phyloP scores from a whole-genome alignment of 2,797 vertebrate species.

The Pogoniulus pusillus region DNA sequence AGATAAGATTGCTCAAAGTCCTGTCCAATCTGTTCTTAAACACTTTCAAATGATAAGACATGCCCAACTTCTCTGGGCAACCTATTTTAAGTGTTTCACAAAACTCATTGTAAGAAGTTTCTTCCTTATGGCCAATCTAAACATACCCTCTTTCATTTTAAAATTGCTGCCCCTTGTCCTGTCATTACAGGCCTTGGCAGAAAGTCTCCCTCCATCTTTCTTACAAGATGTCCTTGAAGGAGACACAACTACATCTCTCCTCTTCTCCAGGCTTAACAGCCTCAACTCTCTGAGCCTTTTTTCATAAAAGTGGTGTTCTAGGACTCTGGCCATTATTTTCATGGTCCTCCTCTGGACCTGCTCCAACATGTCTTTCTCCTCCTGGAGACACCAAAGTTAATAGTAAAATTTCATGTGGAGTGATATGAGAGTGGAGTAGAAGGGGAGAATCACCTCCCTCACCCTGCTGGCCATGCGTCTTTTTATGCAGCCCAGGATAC shows the following conservation, averaged over 20 bases:
- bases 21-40: not conserved
- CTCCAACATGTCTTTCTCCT: rapidly evolving
- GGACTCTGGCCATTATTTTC: not conserved
- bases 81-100: not conserved
- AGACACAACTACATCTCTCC: rapidly evolving
- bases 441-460: not conserved
- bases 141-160: not conserved
- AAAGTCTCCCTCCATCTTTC: not conserved
- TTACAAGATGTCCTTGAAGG: not conserved
- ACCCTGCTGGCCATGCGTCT: rapidly evolving
- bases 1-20: not conserved
- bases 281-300: not conserved
- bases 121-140: not conserved
- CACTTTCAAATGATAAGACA: not conserved
- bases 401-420: not conserved
- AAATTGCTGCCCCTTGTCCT: not conserved
- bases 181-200: not conserved
- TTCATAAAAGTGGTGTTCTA: not conserved
- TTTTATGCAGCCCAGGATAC: not conserved
- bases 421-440: not conserved
- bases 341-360: not conserved
- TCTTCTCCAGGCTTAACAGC: not conserved
- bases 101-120: no score
- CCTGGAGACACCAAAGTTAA: not conserved
- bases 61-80: not conserved